Percentiles rank a stretch among this genome's conserved stretches.
phyloP scores from a whole-genome alignment of 2,797 vertebrate genomes.

The Tympanoctomys barrerae region DNA sequence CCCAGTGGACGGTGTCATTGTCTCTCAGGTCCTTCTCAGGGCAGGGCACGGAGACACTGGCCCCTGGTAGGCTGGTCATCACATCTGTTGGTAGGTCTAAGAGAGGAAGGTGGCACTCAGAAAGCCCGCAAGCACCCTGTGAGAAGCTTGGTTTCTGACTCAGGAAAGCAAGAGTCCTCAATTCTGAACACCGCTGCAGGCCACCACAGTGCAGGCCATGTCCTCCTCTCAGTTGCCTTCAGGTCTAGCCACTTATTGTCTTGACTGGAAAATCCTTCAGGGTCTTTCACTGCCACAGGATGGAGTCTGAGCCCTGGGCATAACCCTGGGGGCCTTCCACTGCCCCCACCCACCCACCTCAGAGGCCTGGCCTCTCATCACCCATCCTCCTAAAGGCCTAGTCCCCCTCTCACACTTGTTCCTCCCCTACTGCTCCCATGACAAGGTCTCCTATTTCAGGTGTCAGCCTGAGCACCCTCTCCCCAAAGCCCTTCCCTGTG shows the following conservation, averaged over 20 bases:
- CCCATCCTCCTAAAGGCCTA: neutral
- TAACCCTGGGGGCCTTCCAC: neutral
- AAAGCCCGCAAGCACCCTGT: neutral
- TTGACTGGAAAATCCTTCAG: neutral
- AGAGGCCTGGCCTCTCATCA: neutral
- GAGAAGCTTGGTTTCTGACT: neutral
- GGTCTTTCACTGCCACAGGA: neutral
- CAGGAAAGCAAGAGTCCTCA: neutral
- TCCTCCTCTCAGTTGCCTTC: neutral
- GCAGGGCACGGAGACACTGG: slow-evolving; percentile 81
- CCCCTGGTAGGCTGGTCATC: slow-evolving; percentile 64
- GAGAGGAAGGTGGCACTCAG: neutral
- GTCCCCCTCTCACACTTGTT: neutral
- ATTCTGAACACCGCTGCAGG: too few relatives aligned
- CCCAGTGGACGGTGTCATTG: slow-evolving; percentile 74
- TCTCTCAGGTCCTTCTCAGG: rapidly evolving
- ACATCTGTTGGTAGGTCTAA: slow-evolving; percentile 6
- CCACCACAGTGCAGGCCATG: neutral
- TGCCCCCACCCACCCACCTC: neutral
- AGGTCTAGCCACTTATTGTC: neutral
- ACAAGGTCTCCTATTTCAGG: neutral
- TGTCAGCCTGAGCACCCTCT: neutral
- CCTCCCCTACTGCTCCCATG: neutral
- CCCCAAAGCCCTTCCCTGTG: neutral
- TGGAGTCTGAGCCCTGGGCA: neutral